Evolutionary conservation across 2,888 invertebrate species (phyloP).

Genomic region (Villa cingulata): DNA sequence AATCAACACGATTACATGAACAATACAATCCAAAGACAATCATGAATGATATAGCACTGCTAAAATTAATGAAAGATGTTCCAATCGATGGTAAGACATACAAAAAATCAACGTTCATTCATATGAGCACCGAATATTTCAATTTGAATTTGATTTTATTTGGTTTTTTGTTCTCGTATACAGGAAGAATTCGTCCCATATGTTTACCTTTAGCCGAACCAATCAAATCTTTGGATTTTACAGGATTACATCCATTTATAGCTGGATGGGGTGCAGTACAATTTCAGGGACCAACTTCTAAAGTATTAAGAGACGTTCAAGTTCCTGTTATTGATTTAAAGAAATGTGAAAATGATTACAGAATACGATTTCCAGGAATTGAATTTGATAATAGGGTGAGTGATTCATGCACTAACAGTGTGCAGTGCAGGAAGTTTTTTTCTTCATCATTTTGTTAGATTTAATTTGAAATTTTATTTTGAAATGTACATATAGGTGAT

Average conservation of each 20-base stretch:
- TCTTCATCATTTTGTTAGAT: not conserved
- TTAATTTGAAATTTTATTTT: not conserved
- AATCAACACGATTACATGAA: constrained; percentile 50
- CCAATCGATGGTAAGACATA: constrained; percentile 21
- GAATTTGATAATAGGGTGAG: constrained; percentile 12
- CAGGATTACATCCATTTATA: constrained; percentile 49
- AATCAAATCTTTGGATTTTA: constrained; percentile 38
- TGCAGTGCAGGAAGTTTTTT: too few species aligned
- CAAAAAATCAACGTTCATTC: too few species aligned
- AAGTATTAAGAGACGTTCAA: constrained; percentile 38
- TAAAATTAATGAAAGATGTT: constrained; percentile 40
- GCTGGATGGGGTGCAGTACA: constrained; percentile 67
- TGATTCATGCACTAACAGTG: too few species aligned
- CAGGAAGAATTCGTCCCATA: constrained; percentile 47
- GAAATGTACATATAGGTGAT: constrained; percentile 21
- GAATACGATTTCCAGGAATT: constrained; percentile 19
- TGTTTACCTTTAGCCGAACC: constrained; percentile 53
- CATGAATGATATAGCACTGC: constrained; percentile 66
- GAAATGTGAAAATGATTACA: constrained; percentile 35
- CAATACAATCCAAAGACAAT: constrained; percentile 47
- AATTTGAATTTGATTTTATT: not conserved
- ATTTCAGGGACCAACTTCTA: constrained; percentile 27
- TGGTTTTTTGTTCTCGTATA: not conserved
- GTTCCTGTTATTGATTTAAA: constrained; percentile 33
- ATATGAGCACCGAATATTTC: too few species aligned